Percentiles rank a stretch among this genome's conserved stretches.
These are phyloP conservation scores for Drosophila novamexicana DNA, from an alignment of 1,140 invertebrate species.

Conservation along the genomic window DNA sequence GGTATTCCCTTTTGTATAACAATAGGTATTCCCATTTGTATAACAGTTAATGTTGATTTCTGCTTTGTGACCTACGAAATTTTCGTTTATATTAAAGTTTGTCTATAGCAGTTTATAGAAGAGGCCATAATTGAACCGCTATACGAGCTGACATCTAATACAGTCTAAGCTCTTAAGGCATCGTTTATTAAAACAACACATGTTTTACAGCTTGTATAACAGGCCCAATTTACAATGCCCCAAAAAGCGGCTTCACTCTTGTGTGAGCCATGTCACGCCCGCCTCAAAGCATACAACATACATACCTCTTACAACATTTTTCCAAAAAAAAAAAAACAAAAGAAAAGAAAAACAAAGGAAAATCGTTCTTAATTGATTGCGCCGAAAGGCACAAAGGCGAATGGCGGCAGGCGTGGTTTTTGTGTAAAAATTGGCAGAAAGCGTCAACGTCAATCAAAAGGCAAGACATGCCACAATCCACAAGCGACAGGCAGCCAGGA, in stretches of 20 bases:
- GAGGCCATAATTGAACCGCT: too few species aligned
- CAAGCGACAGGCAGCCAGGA: constrained; percentile 11
- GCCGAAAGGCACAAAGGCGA: constrained; percentile 20
- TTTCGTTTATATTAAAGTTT: too few species aligned
- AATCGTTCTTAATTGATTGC: constrained; percentile 67
- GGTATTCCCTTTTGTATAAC: too few species aligned
- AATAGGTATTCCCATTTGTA: too few species aligned
- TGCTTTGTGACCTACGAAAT: too few species aligned
- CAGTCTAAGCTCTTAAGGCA: neutral
- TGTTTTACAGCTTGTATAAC: neutral
- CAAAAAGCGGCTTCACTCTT: neutral
- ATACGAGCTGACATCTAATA: neutral
- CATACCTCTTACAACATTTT: constrained; percentile 32
- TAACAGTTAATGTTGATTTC: too few species aligned
- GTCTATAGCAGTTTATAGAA: too few species aligned
- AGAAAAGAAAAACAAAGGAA: constrained; percentile 24
- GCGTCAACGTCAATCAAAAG: constrained; percentile 50
- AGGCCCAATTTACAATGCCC: neutral
- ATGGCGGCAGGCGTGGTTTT: constrained; percentile 1
- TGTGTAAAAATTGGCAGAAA: constrained; percentile 43
- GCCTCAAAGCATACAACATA: constrained; percentile 28
- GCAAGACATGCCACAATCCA: constrained; percentile 7
- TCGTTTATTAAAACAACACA: neutral
- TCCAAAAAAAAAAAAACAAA: constrained; percentile 16
- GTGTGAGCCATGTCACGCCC: neutral